Percentiles rank a stretch among this genome's conserved stretches.
phyloP scores from a whole-genome alignment of 2,113 vertebrate species.

The Murina feae region DNA sequence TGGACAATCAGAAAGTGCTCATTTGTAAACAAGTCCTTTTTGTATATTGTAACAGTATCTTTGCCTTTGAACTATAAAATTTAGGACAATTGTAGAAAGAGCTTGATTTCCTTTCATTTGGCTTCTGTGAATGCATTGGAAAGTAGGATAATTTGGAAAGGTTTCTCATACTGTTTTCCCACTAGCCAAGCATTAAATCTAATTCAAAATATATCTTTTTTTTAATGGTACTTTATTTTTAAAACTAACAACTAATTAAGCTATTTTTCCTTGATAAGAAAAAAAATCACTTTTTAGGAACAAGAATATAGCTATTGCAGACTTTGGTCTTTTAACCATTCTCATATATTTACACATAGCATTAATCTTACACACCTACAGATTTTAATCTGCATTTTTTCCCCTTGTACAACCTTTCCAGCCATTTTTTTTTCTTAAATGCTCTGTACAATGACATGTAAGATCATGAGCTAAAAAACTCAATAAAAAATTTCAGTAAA shows the following conservation, averaged over 20 bases:
- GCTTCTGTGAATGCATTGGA: slow-evolving; percentile 10
- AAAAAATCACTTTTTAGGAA: slow-evolving; percentile 19
- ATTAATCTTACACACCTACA: slow-evolving; percentile 25
- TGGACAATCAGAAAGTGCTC: slow-evolving; percentile 31
- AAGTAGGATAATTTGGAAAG: neutral
- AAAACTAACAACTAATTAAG: slow-evolving; percentile 40
- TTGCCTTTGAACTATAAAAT: slow-evolving; percentile 14
- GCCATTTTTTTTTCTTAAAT: slow-evolving; percentile 32
- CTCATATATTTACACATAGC: slow-evolving; percentile 23
- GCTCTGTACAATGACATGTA: slow-evolving; percentile 77
- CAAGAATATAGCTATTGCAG: slow-evolving; percentile 7
- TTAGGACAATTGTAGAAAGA: neutral
- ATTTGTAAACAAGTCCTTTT: slow-evolving; percentile 20
- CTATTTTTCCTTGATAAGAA: slow-evolving; percentile 2
- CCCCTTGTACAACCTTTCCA: slow-evolving; percentile 57
- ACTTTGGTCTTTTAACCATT: slow-evolving; percentile 44
- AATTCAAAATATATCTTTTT: neutral
- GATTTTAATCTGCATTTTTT: slow-evolving; percentile 9
- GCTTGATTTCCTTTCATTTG: neutral
- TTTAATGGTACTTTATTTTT: neutral
- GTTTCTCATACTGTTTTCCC: neutral
- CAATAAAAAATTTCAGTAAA: slow-evolving; percentile 74
- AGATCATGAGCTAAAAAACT: slow-evolving; percentile 74
- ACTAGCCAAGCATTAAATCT: slow-evolving; percentile 31
- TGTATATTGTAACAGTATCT: slow-evolving; percentile 13